These are phyloP conservation scores for Empidonax traillii DNA, from an alignment of 2,113 vertebrate genomes.

Conservation along the genomic window DNA sequence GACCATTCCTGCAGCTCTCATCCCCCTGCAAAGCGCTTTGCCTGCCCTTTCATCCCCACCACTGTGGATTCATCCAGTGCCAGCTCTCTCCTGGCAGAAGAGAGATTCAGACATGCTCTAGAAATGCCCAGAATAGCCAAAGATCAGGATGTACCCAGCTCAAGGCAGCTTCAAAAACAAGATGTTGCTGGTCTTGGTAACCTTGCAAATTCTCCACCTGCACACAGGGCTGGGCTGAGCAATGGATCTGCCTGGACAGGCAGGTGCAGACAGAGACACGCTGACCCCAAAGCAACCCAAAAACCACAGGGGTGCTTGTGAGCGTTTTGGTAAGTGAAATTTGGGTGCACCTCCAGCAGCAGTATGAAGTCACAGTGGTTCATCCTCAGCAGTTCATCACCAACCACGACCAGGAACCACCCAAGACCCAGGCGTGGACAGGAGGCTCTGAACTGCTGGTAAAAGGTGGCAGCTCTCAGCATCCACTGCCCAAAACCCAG, in stretches of 20 bases:
- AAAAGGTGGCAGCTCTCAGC: neutral
- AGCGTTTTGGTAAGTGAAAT: accelerated
- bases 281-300: neutral
- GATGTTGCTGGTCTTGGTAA: neutral
- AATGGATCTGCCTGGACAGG: neutral
- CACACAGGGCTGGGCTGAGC: accelerated
- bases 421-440: accelerated
- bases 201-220: neutral
- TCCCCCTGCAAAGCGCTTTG: neutral
- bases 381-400: accelerated
- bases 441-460: accelerated
- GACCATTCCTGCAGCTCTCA: too few species aligned
- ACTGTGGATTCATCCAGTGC: neutral
- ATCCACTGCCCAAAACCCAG: neutral
- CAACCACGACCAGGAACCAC: neutral
- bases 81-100: neutral
- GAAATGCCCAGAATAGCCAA: neutral
- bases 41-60: neutral
- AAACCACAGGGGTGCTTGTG: accelerated
- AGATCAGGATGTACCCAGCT: neutral
- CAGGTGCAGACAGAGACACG: accelerated
- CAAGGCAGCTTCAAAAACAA: neutral
- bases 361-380: accelerated
- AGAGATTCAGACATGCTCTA: neutral
- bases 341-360: neutral